Evolutionary conservation across 2,797 vertebrate species (phyloP), one percentile per base, ranked within the genome.

Genomic region (Helarctos malayanus): DNA sequence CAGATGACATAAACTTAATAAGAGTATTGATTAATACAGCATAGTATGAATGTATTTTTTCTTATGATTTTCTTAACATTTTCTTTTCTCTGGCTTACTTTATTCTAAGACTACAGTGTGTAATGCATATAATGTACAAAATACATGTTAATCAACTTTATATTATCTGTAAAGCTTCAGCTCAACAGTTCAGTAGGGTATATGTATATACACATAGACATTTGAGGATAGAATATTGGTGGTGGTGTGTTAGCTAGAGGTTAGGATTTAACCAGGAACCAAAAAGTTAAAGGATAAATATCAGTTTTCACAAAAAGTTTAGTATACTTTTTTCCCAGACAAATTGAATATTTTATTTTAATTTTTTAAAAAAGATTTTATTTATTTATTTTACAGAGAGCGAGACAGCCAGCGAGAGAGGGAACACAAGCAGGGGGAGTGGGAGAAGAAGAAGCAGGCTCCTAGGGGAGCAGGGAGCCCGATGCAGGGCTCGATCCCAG

Each of bases 181-280:
- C 47, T 75, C 4, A 41, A 41, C 69, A 29, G 25, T 75, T 75
- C 71, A 75, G 41, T 47, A 47, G 25, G 7, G 25, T 47, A 47
- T 75, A 45, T 75, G 25, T 73, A 49, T 52, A 61, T 7, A 52
- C 0, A 29, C 14, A 41, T 52, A 45, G 65, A 80, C n/a, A 54
- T 68, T 71, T 76, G 45, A 76, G 12, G 68, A 15, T 96, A 88
- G 16, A 83, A 27, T 82, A 56, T 8, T 75, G n/a, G 29, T 97
- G 10, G 35, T 89, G 19, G 6, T 91, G 3, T 92, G 32, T 65
- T 25, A 79, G 27, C 23, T 86, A 52, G 29, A 52, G 61, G 10
- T 65, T 88, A 91, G 49, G 21, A 94, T 96, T 95, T 94, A 65
- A 76, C 89, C 15, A 92, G 68, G 52, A 94, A 47, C 79, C 35